Evolutionary conservation across 2,113 vertebrate genomes (phyloP), one percentile per base, ranked within the genome.

Genomic region (Cercocebus atys): DNA sequence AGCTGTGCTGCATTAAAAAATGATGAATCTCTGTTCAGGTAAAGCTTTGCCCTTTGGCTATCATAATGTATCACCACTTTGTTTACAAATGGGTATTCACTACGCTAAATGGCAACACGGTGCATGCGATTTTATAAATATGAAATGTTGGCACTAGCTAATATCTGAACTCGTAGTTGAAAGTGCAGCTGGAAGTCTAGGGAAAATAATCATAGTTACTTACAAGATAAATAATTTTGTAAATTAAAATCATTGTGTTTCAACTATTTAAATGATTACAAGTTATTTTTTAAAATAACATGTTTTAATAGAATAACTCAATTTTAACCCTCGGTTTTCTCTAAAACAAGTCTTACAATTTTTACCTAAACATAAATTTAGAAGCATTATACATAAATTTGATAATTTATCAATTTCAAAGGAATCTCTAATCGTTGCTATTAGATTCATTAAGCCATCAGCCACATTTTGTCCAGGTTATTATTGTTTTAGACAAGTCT

Each of bases 1-100:
- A 98, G 98, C 98, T 98, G 98, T 52, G 98, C 97, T 96, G 93
- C 98, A 98, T 99, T 98, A 98, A 98, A 98, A 98, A 98, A 96
- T 99, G 98, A 99, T 99, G 98, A 98, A 98, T 99, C 98, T 98
- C 98, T 95, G 98, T 98, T 98, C 98, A 98, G 98, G 98, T 98
- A 98, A 98, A 98, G 97, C 45, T 88, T 95, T 99, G 98, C 98
- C 98, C 98, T 98, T 98, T 98, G 98, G 97, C 98, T 98, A 96
- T 97, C 97, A 98, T 98, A 98, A 98, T 98, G 97, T 96, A 98
- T 98, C 98, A 98, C 96, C 97, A 89, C 97, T 99, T 98, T 98
- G 98, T 98, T 98, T 98, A 98, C 97, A 98, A 98, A 98, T 97
- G 97, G 94, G 78, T 88, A 96, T 98, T 98, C 93, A 81, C 97